Evolutionary conservation across 1,140 invertebrate species (phyloP), one percentile per base, ranked within the genome.

Genomic region (Chymomyza costata): DNA sequence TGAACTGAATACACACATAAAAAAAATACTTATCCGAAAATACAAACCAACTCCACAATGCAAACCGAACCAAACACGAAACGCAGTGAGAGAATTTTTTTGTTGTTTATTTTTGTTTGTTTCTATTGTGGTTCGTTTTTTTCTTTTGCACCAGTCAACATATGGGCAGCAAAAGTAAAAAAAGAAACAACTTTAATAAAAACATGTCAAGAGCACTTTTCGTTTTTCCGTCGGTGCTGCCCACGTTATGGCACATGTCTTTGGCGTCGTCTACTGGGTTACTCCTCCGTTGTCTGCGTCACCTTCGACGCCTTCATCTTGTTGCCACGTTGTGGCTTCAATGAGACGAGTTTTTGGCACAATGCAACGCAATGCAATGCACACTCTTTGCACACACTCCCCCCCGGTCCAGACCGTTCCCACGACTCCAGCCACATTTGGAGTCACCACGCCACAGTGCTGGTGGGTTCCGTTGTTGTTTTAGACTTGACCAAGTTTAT

Each of bases 401-500:
- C 14, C 50, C 19, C 16, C 44, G 25, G 64, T 59, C 50, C 59
- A 62, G 43, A 7, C 1, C 0, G 30, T 6, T 10, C 54, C 48
- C 54, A 45, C 55, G 18, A n/a, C n/a, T n/a, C 13, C 31, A 11
- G 28, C 31, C 25, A 19, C 1, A 5, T 45, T 8, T 37, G 32
- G 21, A 28, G 16, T 19, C 31, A 39, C 39, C 11, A 18, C 13
- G 5, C 10, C 41, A 47, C n/a, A n/a, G n/a, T n/a, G 38, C 56
- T 40, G 50, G 50, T 58, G 32, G 49, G 52, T 51, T 65, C 53
- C 68, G 50, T 56, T 69, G 35, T 44, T 51, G 25, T 44, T 71
- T 71, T 80, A 56, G 71, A 80, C 71, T 78, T 78, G 71, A 78
- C 58, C 73, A 78, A 78, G 71, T 71, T 78, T 73, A 68, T 73